phyloP scores from a whole-genome alignment of 2,888 invertebrate genomes.

The Drosophila birchii region DNA sequence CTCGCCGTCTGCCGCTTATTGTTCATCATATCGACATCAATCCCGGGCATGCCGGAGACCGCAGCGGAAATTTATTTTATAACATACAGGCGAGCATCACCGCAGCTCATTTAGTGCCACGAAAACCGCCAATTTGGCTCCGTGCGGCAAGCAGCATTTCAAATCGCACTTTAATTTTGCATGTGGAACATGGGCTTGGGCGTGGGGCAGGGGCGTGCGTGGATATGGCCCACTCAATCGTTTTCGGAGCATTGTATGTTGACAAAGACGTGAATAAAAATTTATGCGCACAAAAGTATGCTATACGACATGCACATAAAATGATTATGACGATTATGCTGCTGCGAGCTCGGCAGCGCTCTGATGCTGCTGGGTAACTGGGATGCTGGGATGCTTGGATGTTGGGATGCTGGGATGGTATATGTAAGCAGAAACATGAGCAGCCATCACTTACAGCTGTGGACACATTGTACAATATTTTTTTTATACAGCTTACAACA shows the following conservation, averaged over 20 bases:
- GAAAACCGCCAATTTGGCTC: slow-evolving; percentile 76
- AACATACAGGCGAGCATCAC: slow-evolving; percentile 50
- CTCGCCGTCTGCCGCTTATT: slow-evolving; percentile 50
- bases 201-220: background rate
- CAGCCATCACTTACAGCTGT: slow-evolving; percentile 43
- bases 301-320: slow-evolving; percentile 75
- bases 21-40: slow-evolving; percentile 62
- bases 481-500: background rate
- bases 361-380: background rate
- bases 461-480: slow-evolving; percentile 31
- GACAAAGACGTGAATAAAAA: slow-evolving; percentile 71
- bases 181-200: slow-evolving; percentile 12
- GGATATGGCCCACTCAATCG: slow-evolving; percentile 29
- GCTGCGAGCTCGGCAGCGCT: slow-evolving; percentile 41
- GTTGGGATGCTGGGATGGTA: slow-evolving; percentile 37
- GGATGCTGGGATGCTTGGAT: background rate
- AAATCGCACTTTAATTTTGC: slow-evolving; percentile 73
- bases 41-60: slow-evolving; percentile 43
- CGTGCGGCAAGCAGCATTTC: slow-evolving; percentile 58
- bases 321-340: slow-evolving; percentile 79
- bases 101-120: slow-evolving; percentile 71
- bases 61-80: slow-evolving; percentile 69
- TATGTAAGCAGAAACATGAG: slow-evolving; percentile 38
- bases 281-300: slow-evolving; percentile 75
- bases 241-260: slow-evolving; percentile 47